A percentile compares a stretch with the other conserved stretches of the same genome.
Conservation (phyloP, 2,113 vertebrate genomes). For the Fulica atra region DNA sequence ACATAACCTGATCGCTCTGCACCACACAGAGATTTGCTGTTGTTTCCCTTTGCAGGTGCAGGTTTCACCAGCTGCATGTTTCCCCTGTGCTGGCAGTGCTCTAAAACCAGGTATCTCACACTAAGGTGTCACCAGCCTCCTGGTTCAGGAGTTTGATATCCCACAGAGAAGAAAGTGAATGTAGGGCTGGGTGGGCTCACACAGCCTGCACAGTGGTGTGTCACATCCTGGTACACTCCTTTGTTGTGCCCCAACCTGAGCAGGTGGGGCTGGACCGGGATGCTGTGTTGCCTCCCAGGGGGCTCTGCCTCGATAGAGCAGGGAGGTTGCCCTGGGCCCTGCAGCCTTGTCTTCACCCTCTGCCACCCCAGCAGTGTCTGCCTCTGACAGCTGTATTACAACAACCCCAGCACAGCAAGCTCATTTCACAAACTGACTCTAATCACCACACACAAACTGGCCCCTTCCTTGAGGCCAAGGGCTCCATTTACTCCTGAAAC, state of each 20-base stretch:
- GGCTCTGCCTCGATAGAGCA: background rate
- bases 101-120: rapidly evolving
- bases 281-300: rapidly evolving
- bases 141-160: background rate
- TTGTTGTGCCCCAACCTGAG: background rate
- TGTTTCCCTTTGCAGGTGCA: background rate
- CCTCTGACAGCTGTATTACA: background rate
- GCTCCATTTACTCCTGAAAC: background rate
- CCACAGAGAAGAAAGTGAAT: background rate
- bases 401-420: background rate
- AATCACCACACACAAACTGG: background rate
- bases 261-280: background rate
- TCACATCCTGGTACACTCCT: background rate
- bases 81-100: background rate
- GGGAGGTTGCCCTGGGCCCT: background rate
- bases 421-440: background rate
- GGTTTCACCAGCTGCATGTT: background rate
- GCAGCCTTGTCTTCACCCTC: background rate
- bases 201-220: background rate
- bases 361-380: rapidly evolving
- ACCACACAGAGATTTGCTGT: background rate
- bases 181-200: background rate
- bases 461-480: background rate
- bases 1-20: background rate
- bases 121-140: background rate